Conservation (phyloP, 2,113 vertebrate species). For the Clupea harengus region DNA sequence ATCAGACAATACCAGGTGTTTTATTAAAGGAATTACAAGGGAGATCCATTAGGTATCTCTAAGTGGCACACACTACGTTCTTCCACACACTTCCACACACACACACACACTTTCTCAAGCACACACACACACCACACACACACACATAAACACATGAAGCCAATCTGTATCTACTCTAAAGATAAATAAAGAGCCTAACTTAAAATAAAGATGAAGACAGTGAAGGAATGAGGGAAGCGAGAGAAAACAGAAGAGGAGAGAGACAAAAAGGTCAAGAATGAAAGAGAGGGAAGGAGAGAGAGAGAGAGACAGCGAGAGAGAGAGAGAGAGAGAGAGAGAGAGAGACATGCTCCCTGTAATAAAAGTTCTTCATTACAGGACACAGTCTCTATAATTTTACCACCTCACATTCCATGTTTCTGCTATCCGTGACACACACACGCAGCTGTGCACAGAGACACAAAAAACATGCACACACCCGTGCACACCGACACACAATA, state of each 20-base stretch:
- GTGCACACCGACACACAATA: background rate
- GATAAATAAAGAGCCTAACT: background rate
- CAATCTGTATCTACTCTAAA: background rate
- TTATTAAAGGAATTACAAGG: background rate
- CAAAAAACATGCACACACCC: background rate
- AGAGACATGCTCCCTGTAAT: background rate
- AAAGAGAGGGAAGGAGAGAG: background rate
- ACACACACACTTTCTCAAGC: background rate
- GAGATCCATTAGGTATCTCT: background rate
- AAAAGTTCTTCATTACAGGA: conserved; percentile 12
- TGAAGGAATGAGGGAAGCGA: background rate
- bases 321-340: background rate
- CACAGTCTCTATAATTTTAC: conserved; percentile 14
- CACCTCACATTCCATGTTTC: background rate
- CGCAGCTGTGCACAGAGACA: background rate
- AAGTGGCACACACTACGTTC: background rate
- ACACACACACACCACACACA: background rate
- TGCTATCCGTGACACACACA: background rate
- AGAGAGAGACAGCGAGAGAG: background rate
- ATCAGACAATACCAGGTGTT: background rate
- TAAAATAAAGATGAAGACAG: background rate
- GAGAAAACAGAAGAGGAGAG: background rate
- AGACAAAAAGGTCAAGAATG: background rate
- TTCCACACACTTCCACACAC: background rate
- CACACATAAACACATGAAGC: background rate